Evolutionary conservation across 2,888 invertebrate species (phyloP).

Genomic region (Andrena bucephala): DNA sequence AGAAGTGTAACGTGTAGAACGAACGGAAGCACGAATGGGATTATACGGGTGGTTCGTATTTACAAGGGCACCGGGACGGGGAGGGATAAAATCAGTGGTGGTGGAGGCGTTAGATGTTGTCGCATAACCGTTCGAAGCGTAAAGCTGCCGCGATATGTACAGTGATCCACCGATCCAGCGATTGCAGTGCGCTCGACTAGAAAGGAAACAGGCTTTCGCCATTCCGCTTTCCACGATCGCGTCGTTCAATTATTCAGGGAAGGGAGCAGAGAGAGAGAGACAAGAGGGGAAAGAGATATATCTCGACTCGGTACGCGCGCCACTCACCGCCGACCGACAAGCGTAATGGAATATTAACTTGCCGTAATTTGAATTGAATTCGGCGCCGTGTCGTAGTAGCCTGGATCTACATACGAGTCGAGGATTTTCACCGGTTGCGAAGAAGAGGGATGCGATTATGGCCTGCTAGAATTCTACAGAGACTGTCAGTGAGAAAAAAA

Average conservation of each 20-base stretch:
- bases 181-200: slow-evolving; percentile 61
- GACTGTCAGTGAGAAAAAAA: too few relatives aligned
- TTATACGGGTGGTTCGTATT: background rate
- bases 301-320: slow-evolving; percentile 12
- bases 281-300: background rate
- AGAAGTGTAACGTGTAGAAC: background rate
- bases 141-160: too few relatives aligned
- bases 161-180: background rate
- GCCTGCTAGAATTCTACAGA: too few relatives aligned
- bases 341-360: slow-evolving; percentile 74
- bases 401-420: slow-evolving; percentile 39
- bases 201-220: slow-evolving; percentile 70
- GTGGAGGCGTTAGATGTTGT: too few relatives aligned
- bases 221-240: slow-evolving; percentile 74
- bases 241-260: slow-evolving; percentile 75
- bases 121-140: too few relatives aligned
- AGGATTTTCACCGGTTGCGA: slow-evolving; percentile 10
- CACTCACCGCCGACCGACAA: slow-evolving; percentile 52
- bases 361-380: slow-evolving; percentile 68
- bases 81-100: background rate
- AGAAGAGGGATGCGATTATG: background rate
- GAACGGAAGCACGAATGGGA: background rate
- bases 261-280: slow-evolving; percentile 1
- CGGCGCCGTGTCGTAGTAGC: slow-evolving; percentile 37
- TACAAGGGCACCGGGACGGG: background rate